Evolutionary conservation across 2,113 vertebrate genomes (phyloP).

Genomic region (Grammomys surdaster): DNA sequence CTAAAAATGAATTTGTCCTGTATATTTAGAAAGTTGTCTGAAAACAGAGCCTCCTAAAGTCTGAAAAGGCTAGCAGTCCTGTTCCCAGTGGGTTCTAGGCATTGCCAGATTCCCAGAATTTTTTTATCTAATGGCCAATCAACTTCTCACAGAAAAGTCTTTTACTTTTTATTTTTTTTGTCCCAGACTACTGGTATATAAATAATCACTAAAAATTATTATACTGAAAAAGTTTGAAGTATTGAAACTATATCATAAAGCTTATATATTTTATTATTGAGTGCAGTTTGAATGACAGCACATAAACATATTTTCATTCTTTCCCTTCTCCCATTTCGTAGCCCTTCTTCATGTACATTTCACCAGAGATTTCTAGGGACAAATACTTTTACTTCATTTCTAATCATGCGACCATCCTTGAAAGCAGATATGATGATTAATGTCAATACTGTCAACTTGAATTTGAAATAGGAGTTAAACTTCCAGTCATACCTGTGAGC

Average conservation of each 20-base stretch:
- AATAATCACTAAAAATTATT: constrained; percentile 89
- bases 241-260: constrained; percentile 87
- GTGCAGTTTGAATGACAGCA: constrained; percentile 90
- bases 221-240: constrained; percentile 90
- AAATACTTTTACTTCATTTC: constrained; percentile 96
- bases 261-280: constrained; percentile 87
- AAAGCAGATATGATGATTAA: constrained; percentile 85
- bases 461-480: not conserved
- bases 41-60: constrained; percentile 73
- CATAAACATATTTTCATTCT: constrained; percentile 76
- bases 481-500: not conserved
- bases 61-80: constrained; percentile 84
- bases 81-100: constrained; percentile 82
- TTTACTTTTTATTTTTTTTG: constrained; percentile 84
- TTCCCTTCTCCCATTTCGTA: constrained; percentile 44
- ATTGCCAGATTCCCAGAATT: constrained; percentile 82
- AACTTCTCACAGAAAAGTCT: constrained; percentile 85
- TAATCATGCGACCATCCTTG: constrained; percentile 92
- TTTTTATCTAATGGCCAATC: constrained; percentile 88
- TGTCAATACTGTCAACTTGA: constrained; percentile 71
- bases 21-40: constrained; percentile 43
- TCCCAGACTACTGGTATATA: constrained; percentile 88
- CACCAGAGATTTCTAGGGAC: constrained; percentile 92
- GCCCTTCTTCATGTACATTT: constrained; percentile 88
- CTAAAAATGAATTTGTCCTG: not conserved